phyloP scores from a whole-genome alignment of 2,888 invertebrate species.

The Ethmia dodecea region DNA sequence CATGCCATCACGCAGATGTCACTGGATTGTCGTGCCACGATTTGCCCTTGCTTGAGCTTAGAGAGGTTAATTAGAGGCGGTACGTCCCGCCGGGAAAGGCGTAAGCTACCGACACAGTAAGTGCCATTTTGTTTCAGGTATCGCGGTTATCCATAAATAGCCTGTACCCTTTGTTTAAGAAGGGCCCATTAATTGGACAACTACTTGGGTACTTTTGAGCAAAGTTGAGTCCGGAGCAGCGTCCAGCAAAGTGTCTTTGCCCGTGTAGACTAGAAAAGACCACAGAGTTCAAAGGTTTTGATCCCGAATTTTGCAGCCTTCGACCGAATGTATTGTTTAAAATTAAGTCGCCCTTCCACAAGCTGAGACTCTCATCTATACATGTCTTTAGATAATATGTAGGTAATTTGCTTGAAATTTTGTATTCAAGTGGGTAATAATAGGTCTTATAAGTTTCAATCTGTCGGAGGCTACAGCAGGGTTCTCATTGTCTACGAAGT shows the following conservation, averaged over 20 bases:
- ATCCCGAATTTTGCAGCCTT: conserved; percentile 17
- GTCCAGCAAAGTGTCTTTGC: background rate
- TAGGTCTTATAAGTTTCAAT: conserved; percentile 7
- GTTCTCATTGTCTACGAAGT: conserved; percentile 18
- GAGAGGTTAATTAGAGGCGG: background rate
- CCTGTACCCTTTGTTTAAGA: conserved; percentile 1
- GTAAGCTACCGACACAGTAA: conserved; percentile 17
- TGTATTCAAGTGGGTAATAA: conserved; percentile 14
- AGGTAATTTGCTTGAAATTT: conserved; percentile 6
- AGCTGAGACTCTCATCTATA: conserved; percentile 18
- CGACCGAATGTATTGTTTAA: conserved; percentile 15
- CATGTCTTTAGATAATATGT: conserved; percentile 7
- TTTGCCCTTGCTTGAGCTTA: background rate
- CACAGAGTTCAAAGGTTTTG: conserved; percentile 16
- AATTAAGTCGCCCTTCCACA: conserved; percentile 19
- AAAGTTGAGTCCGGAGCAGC: background rate
- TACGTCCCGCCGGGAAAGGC: conserved; percentile 4
- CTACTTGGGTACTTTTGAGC: background rate
- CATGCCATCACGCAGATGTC: background rate
- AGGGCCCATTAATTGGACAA: background rate
- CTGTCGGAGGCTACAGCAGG: background rate
- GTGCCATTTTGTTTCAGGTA: conserved; percentile 14
- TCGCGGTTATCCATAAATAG: conserved; percentile 11
- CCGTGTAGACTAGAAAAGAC: conserved; percentile 16
- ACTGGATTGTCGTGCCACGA: background rate